Conservation (phyloP, 1,140 invertebrate species). For the Drosophila nebulosa region DNA sequence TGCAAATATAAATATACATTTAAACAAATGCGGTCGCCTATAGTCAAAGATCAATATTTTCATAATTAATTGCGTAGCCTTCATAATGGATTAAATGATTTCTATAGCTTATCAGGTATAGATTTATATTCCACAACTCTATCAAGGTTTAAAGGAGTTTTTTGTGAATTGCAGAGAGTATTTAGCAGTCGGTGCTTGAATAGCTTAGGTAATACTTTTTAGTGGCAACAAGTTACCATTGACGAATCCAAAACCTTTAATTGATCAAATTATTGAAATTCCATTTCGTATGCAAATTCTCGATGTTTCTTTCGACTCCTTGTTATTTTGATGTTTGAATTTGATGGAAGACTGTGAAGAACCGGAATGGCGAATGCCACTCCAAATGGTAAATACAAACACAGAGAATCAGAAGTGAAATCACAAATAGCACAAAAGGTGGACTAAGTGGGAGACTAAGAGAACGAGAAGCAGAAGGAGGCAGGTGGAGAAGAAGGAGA, state of each 20-base stretch:
- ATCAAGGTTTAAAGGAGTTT: too few relatives aligned
- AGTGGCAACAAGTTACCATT: neutral
- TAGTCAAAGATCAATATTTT: neutral
- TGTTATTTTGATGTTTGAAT: slow-evolving; percentile 35
- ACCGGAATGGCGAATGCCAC: slow-evolving; percentile 32
- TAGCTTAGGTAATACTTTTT: neutral
- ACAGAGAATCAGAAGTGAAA: slow-evolving; percentile 5
- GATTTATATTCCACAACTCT: too few relatives aligned
- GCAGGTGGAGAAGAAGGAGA: neutral
- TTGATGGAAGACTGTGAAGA: slow-evolving; percentile 16
- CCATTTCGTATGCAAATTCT: neutral
- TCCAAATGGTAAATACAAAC: slow-evolving; percentile 63
- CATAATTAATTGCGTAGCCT: too few relatives aligned
- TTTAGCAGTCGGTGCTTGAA: neutral
- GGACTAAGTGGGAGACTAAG: neutral
- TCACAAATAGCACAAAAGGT: slow-evolving; percentile 26
- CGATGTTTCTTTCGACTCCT: neutral
- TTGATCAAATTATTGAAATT: slow-evolving; percentile 10
- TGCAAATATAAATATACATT: too few relatives aligned
- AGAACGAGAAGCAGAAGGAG: neutral
- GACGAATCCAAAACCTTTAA: neutral
- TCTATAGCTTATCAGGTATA: too few relatives aligned
- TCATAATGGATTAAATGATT: too few relatives aligned
- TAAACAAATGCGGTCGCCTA: neutral
- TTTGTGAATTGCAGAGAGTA: neutral